These are phyloP conservation scores for Protonibea diacanthus DNA, from an alignment of 2,797 vertebrate species.

Conservation along the genomic window DNA sequence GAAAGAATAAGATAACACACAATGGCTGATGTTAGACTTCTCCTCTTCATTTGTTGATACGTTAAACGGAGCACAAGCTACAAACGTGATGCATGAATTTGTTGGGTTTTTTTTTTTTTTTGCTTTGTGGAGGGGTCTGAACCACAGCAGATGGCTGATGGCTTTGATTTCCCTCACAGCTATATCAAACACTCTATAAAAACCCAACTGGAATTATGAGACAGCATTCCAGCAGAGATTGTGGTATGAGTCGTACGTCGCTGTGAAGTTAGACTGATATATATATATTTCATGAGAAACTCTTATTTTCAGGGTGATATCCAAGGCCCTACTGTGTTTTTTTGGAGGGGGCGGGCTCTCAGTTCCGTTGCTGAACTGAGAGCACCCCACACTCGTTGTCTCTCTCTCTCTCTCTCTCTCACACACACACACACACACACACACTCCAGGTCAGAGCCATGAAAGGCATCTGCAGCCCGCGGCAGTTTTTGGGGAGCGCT, in stretches of 20 bases:
- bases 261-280: neutral
- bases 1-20: neutral
- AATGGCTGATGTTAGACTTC: neutral
- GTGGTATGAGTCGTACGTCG: neutral
- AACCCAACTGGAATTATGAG: slow-evolving; percentile 25
- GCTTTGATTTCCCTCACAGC: slow-evolving; percentile 52
- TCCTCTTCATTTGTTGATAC: slow-evolving; percentile 10
- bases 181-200: slow-evolving; percentile 50
- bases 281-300: slow-evolving; percentile 31
- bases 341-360: neutral
- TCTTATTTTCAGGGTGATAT: slow-evolving; percentile 10
- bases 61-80: slow-evolving; percentile 10
- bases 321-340: slow-evolving; percentile 8
- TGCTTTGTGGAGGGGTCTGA: slow-evolving; percentile 19
- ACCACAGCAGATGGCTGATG: slow-evolving; percentile 55
- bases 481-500: slow-evolving; percentile 31
- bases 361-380: neutral
- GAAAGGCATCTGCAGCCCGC: slow-evolving; percentile 57
- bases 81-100: slow-evolving; percentile 25
- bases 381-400: neutral
- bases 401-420: neutral
- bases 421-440: slow-evolving; percentile 25
- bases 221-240: slow-evolving; percentile 7
- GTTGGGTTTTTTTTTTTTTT: slow-evolving; percentile 24
- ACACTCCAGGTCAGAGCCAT: slow-evolving; percentile 45